These are phyloP conservation scores for Alectoris magna DNA, from an alignment of 2,797 vertebrate species.

Conservation along the genomic window DNA sequence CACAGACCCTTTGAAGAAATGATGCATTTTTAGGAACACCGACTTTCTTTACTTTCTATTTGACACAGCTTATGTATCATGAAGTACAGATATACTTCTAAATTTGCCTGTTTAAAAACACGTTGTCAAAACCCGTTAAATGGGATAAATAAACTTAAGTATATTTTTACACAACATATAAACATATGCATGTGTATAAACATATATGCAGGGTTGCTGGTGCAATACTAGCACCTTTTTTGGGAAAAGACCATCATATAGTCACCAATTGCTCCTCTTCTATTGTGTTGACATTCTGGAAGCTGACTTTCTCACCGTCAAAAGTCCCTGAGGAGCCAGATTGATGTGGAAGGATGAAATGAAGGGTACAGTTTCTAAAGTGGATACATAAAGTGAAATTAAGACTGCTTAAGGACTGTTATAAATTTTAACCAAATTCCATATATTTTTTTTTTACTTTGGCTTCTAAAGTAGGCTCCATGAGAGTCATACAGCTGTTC, in stretches of 20 bases:
- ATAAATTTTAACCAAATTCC: background rate
- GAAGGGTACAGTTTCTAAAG: background rate
- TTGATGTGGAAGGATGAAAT: background rate
- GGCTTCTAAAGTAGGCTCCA: background rate
- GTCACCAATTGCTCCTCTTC: background rate
- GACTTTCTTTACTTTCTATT: background rate
- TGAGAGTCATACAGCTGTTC: background rate
- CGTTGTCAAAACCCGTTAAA: background rate
- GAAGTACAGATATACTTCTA: background rate
- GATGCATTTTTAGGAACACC: fast-evolving
- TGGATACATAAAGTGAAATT: background rate
- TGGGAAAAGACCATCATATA: background rate
- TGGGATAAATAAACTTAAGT: background rate
- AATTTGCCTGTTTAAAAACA: background rate
- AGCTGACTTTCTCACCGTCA: background rate
- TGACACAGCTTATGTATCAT: background rate
- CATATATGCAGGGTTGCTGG: fast-evolving
- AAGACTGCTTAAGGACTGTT: background rate
- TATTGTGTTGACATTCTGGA: background rate
- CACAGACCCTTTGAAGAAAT: background rate
- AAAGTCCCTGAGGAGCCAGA: background rate
- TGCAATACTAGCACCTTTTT: background rate
- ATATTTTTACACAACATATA: fast-evolving
- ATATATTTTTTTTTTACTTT: background rate
- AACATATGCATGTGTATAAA: background rate